Evolutionary conservation across 2,797 vertebrate genomes (phyloP).

Genomic region (Acrossocheilus wenchowensis): DNA sequence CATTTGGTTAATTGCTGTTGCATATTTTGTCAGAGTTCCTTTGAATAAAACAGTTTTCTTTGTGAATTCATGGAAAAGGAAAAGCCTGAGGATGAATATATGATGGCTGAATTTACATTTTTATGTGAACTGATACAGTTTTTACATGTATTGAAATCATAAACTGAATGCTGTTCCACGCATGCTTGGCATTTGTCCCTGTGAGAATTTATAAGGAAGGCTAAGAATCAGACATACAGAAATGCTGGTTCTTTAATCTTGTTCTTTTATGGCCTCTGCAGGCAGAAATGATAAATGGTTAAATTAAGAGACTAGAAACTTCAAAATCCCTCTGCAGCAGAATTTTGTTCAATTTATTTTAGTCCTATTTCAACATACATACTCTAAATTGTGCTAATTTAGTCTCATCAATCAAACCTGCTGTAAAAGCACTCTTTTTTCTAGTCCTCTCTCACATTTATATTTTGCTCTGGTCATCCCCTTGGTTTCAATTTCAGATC

Average conservation of each 20-base stretch:
- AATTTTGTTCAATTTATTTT: not conserved
- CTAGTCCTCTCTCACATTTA: not conserved
- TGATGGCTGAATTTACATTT: not conserved
- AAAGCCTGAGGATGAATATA: too few relatives aligned
- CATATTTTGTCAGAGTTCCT: too few relatives aligned
- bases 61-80: too few relatives aligned
- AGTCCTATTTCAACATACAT: not conserved
- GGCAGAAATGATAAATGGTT: not conserved
- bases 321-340: not conserved
- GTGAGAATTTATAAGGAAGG: not conserved
- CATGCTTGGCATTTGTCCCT: not conserved
- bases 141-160: not conserved
- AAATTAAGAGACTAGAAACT: not conserved
- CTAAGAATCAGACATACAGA: not conserved
- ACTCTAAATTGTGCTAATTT: not conserved
- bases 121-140: not conserved
- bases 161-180: not conserved
- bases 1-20: too few relatives aligned
- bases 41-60: too few relatives aligned
- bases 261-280: not conserved
- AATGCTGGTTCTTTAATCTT: not conserved
- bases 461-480: not conserved
- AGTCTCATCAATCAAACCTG: not conserved
- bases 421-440: not conserved
- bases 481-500: not conserved